Conservation (phyloP, 2,797 vertebrate species). For the Sardinella longiceps region DNA sequence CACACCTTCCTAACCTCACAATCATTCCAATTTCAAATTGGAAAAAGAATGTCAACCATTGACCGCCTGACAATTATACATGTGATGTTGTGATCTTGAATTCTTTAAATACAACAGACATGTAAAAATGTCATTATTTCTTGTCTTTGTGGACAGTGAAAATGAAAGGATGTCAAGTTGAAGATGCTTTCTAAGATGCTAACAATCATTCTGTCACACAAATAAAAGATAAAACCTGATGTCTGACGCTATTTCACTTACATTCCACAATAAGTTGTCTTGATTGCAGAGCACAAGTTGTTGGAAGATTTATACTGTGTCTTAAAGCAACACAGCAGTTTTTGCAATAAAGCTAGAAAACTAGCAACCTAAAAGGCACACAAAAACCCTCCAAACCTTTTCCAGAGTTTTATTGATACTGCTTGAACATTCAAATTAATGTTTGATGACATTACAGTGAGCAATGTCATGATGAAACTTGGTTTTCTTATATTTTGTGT, state of each 20-base stretch:
- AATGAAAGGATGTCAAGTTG: background rate
- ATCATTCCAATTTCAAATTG: too few species aligned
- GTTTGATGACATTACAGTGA: too few species aligned
- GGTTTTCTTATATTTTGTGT: too few species aligned
- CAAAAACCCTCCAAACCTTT: too few species aligned
- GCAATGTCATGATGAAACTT: too few species aligned
- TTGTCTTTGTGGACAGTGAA: background rate
- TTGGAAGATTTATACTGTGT: background rate
- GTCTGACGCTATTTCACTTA: background rate
- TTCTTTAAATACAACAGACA: background rate
- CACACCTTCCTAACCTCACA: too few species aligned
- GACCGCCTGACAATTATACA: background rate
- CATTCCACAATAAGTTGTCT: background rate
- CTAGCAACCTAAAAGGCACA: too few species aligned
- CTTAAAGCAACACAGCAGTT: too few species aligned
- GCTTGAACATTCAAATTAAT: too few species aligned
- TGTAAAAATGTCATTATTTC: background rate
- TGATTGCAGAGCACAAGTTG: background rate
- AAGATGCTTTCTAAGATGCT: background rate
- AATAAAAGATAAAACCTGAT: background rate
- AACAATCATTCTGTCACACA: background rate
- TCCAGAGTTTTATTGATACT: too few species aligned
- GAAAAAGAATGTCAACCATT: slow-evolving; percentile 39
- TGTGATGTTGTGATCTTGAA: slow-evolving; percentile 23
- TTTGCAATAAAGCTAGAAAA: too few species aligned